phyloP scores from a whole-genome alignment of 2,113 vertebrate genomes.

The Phalacrocorax aristotelis region DNA sequence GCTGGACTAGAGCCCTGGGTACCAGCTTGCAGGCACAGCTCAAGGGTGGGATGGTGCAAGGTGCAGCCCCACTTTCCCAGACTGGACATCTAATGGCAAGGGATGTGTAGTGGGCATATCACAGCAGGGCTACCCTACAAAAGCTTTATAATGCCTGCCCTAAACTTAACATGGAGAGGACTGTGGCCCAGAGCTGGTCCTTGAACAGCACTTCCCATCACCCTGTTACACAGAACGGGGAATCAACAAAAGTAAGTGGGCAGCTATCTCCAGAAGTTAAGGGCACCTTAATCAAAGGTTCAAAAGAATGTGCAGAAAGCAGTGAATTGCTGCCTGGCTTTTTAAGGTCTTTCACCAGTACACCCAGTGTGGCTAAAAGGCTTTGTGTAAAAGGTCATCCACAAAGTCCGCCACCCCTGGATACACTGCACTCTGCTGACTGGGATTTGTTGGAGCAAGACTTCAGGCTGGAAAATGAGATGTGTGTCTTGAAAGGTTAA shows the following conservation, averaged over 20 bases:
- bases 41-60: background rate
- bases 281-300: background rate
- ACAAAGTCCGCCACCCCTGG: accelerated
- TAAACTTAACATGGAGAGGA: background rate
- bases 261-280: background rate
- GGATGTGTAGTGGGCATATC: background rate
- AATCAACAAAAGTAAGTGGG: background rate
- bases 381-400: background rate
- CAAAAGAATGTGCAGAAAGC: background rate
- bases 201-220: background rate
- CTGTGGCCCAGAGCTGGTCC: background rate
- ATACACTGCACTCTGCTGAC: background rate
- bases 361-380: background rate
- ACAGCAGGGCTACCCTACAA: background rate
- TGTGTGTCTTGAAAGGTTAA: background rate
- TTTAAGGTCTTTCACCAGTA: background rate
- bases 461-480: background rate
- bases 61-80: background rate
- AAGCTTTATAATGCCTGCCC: background rate
- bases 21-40: background rate
- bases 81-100: background rate
- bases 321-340: background rate
- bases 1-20: background rate
- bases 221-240: accelerated
- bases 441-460: background rate